These are phyloP conservation scores for Apostichopus californicus DNA, from an alignment of 35 echinoderm and acorn worm species.

Conservation along the genomic window DNA sequence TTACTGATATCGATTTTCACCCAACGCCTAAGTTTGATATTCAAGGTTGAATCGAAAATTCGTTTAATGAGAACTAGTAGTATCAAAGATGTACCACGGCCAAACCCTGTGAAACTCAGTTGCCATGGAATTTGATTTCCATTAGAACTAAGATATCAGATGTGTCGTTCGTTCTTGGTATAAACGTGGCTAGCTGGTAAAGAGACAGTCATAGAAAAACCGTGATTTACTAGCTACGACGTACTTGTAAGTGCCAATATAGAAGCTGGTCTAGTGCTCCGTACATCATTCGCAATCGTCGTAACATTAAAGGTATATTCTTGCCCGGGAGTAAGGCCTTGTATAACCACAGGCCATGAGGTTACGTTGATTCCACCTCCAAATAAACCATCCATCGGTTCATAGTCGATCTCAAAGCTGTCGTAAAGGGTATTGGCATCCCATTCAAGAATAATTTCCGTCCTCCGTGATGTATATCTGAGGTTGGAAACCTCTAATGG, in stretches of 20 bases:
- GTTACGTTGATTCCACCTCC: neutral
- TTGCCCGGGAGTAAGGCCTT: constrained; percentile 18
- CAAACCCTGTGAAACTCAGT: too few relatives aligned
- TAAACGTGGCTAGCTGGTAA: too few relatives aligned
- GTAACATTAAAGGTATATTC: constrained; percentile 19
- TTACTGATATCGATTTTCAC: too few relatives aligned
- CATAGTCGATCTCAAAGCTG: constrained; percentile 16
- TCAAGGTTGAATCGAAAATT: too few relatives aligned
- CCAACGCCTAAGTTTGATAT: too few relatives aligned
- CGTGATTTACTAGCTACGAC: too few relatives aligned
- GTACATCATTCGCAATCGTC: neutral
- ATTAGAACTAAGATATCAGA: too few relatives aligned
- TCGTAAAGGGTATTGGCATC: neutral
- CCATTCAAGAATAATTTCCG: neutral
- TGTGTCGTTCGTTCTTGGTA: too few relatives aligned
- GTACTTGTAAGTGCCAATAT: constrained; percentile 2
- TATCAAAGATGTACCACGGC: too few relatives aligned
- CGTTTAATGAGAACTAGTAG: too few relatives aligned
- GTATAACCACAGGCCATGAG: neutral
- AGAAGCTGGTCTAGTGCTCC: neutral
- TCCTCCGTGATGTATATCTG: constrained; percentile 8
- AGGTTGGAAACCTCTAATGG: neutral
- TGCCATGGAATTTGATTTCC: too few relatives aligned
- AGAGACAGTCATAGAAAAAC: too few relatives aligned
- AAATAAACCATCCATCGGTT: constrained; percentile 21